Evolutionary conservation across 2,797 vertebrate genomes (phyloP), one percentile per base, ranked within the genome.

Genomic region (Allobates femoralis): DNA sequence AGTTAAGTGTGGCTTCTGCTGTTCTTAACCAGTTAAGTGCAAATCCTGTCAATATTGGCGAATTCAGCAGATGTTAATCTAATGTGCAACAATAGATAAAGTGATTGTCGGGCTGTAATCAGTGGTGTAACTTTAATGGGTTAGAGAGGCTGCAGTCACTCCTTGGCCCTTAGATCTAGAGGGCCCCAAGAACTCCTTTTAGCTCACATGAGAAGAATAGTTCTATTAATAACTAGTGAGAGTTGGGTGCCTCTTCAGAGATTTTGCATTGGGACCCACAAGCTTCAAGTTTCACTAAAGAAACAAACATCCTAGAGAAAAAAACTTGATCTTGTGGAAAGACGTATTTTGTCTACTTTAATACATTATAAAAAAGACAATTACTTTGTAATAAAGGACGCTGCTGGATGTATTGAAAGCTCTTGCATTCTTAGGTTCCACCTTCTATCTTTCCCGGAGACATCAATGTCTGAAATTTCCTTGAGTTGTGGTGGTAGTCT

Each of bases 401-500:
- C 21, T 41, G 56, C 18, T 41, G n/a, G 56, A 41, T 60, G 23
- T 1, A 23, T 60, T 60, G 2, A n/a, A 41, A 79, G 26, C 12
- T 58, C 10, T 26, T 19, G 5, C 30, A 37, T 73, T 69, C 14
- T 81, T 81, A 55, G 41, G 62, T 81, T 28, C 46, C 41, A 55
- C 53, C 30, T 32, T 55, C 34, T 12, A 10, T 69, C 66, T 81
- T n/a, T 55, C 34, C 30, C 46, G 32, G 50, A 55, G 80, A 50
- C 67, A 69, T 71, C 64, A 56, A 53, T 56, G 53, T 58, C 51
- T 21, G 55, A 51, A 26, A 74, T 73, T 73, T 74, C 32, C 34
- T 53, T 77, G 71, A 84, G 82, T 77, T 77, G 73, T 81, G 60
- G 78, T 67, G 50, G n/a, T 34, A 46, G 67, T 81, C 77, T 75